Evolutionary conservation across 2,113 vertebrate species (phyloP).

Genomic region (Sminthopsis crassicaudata): DNA sequence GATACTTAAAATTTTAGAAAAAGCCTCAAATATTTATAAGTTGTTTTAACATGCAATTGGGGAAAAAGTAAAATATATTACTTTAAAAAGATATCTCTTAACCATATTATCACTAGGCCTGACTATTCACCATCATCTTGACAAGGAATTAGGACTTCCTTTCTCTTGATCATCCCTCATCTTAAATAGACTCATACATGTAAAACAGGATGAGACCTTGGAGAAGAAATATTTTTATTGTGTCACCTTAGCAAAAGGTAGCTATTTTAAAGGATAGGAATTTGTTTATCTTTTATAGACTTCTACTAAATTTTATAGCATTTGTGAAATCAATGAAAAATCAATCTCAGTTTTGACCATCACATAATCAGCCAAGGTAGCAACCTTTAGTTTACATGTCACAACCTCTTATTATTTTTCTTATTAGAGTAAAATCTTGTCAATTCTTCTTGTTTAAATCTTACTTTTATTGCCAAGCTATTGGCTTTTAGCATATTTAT

Average conservation of each 20-base stretch:
- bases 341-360: neutral
- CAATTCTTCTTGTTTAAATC: neutral
- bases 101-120: neutral
- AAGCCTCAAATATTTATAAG: neutral
- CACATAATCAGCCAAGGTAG: neutral
- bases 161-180: neutral
- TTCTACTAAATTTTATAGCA: neutral
- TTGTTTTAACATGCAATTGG: neutral
- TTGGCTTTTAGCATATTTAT: neutral
- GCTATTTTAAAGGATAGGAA: neutral
- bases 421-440: neutral
- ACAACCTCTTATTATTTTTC: neutral
- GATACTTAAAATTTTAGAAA: neutral
- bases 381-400: neutral
- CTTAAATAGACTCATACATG: neutral
- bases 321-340: neutral
- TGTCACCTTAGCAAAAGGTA: neutral
- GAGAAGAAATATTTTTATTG: neutral
- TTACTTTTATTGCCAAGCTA: neutral
- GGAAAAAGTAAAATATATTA: neutral
- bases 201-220: neutral
- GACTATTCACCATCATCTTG: neutral
- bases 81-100: neutral
- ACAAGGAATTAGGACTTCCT: neutral
- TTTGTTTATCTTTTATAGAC: neutral